Base-by-base conservation (phyloP, 2,797 vertebrate genomes). In the Chanos chanos region DNA sequence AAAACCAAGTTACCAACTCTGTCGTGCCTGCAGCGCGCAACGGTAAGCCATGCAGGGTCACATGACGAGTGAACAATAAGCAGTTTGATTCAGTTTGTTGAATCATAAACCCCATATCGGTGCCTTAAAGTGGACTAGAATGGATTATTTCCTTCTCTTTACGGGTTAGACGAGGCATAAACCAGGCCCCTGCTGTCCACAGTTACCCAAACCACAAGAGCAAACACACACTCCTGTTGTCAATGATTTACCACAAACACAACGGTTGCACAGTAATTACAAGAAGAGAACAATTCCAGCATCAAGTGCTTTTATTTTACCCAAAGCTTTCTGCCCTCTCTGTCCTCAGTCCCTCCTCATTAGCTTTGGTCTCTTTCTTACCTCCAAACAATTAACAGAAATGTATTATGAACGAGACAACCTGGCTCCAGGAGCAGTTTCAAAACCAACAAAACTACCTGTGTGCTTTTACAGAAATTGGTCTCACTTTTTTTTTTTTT, bases 361-460 rank as follows among this genome's bases (percentile, higher is more conserved):
- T 2, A 2, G 6, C 34, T 40, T 25, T 37, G 36, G 36, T 37
- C 52, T 36, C 9, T 27, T 3, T 34, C 34, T 45, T 34, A 25
- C n/a, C n/a, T n/a, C n/a, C n/a, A 25, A 39, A 18, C 45, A 68
- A 68, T 68, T 66, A 48, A 68, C 50, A 30, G 5, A 44, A 50
- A 54, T 36, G 34, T 50, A 62, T 15, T 52, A 68, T 68, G 68
- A 51, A 31, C 8, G 45, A 28, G 31, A 40, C 30, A 15, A 8
- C 2, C 52, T 31, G 22, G 68, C 52, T 43, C 68, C 43, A 22
- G 31, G 33, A 56, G 52, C 31, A 5, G 50, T 56, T 31, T 51
- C 22, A 50, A 48, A 49, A 68, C 27, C 30, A 62, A 36, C 37
- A 37, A 55, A 22, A 25, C 19, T 57, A 62, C 52, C 37, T 13